Evolutionary conservation across 2,888 invertebrate species (phyloP).

Genomic region (Limenitis camilla): DNA sequence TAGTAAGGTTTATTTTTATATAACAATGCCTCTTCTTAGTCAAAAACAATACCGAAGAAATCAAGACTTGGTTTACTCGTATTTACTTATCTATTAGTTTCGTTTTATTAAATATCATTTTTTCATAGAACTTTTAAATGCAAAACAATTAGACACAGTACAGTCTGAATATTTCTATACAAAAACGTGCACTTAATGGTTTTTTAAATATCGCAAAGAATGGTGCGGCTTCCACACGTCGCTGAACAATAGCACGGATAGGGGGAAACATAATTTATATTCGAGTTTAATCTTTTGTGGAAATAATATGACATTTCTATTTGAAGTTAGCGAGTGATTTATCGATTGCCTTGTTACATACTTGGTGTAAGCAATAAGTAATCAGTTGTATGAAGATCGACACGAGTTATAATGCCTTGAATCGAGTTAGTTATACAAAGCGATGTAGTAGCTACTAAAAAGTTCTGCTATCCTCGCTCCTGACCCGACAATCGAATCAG

Average conservation of each 20-base stretch:
- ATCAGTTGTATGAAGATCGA: slow-evolving; percentile 48
- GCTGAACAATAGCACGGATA: slow-evolving; percentile 62
- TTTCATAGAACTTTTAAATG: slow-evolving; percentile 12
- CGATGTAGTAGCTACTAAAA: too few relatives aligned
- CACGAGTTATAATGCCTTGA: slow-evolving; percentile 28
- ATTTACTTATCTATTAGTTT: too few relatives aligned
- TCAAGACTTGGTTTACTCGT: too few relatives aligned
- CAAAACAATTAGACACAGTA: slow-evolving; percentile 27
- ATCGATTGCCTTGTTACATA: slow-evolving; percentile 64
- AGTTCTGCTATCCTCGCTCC: too few relatives aligned
- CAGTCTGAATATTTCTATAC: slow-evolving; percentile 41
- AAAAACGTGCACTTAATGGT: slow-evolving; percentile 71
- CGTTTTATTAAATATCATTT: slow-evolving; percentile 1
- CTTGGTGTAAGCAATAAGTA: slow-evolving; percentile 40
- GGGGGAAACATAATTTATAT: slow-evolving; percentile 74
- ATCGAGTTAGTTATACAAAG: too few relatives aligned
- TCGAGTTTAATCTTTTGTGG: slow-evolving; percentile 76
- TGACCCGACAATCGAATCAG: too few relatives aligned
- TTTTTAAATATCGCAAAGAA: slow-evolving; percentile 69
- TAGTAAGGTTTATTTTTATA: too few relatives aligned
- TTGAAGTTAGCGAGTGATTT: slow-evolving; percentile 73
- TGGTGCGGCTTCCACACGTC: slow-evolving; percentile 67
- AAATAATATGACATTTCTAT: slow-evolving; percentile 76
- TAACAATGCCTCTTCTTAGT: too few relatives aligned
- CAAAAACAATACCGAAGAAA: too few relatives aligned